These are phyloP conservation scores for Trachymyrmex cornetzi DNA, from an alignment of 1,140 invertebrate genomes.

Conservation along the genomic window DNA sequence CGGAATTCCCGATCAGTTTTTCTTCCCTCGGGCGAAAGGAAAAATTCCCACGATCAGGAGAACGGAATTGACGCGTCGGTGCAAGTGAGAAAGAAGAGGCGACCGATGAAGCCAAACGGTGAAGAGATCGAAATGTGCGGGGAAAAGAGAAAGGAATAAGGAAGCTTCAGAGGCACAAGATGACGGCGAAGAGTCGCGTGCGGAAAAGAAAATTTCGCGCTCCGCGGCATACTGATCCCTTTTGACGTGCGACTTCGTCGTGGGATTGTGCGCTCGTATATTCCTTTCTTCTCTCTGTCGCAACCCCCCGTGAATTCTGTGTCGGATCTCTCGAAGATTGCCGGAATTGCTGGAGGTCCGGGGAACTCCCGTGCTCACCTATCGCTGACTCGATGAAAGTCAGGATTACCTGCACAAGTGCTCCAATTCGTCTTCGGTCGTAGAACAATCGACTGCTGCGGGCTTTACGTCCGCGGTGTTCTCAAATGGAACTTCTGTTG, in stretches of 20 bases:
- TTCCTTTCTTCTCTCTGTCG: constrained; percentile 42
- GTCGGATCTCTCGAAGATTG: constrained; percentile 35
- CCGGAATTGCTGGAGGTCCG: constrained; percentile 16
- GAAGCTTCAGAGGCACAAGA: constrained; percentile 44
- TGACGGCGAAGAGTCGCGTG: constrained; percentile 19
- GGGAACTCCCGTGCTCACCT: constrained; percentile 42
- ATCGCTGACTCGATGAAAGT: constrained; percentile 63
- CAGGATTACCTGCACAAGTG: constrained; percentile 63
- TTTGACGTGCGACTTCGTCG: constrained; percentile 64
- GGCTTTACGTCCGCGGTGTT: constrained; percentile 43
- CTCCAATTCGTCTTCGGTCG: constrained; percentile 60
- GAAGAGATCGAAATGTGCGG: constrained; percentile 50
- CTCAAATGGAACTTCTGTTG: constrained; percentile 55
- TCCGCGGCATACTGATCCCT: constrained; percentile 62
- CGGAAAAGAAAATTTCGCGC: constrained; percentile 53
- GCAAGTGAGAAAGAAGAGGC: constrained; percentile 35
- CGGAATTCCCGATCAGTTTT: constrained; percentile 85
- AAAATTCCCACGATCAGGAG: constrained; percentile 61
- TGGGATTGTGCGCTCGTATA: constrained; percentile 45
- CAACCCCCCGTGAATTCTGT: constrained; percentile 36
- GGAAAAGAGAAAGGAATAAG: constrained; percentile 63
- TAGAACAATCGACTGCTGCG: constrained; percentile 62
- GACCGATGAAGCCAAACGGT: constrained; percentile 47
- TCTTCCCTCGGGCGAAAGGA: constrained; percentile 66
- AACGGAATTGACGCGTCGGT: constrained; percentile 43